Evolutionary conservation across 1,140 invertebrate genomes (phyloP), one percentile per base, ranked within the genome.

Genomic region (Zaprionus tsacasi): DNA sequence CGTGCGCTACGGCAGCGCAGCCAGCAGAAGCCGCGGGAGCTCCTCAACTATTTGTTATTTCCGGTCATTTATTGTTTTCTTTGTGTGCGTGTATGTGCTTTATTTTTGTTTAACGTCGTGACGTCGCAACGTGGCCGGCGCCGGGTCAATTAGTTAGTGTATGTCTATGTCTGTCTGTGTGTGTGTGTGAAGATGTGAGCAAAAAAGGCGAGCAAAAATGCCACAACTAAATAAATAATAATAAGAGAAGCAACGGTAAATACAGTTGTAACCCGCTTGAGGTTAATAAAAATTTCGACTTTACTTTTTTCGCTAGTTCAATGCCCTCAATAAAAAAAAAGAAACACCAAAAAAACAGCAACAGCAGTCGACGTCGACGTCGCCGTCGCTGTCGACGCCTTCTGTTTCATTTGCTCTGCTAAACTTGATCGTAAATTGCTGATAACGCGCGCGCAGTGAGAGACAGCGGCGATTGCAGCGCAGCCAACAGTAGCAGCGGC

Each of bases 201-300:
- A 75, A 76, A 68, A 76, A 66, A 76, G 60, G 48, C 35, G 21
- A 38, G 50, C 60, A 68, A 66, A 76, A 76, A 70, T 40, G 38
- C 45, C 35, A 33, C 66, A 76, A 57, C 45, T 63, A 60, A 66
- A 38, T 61, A 79, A 73, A 79, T 83, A 77, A 21, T 21, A 21
- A 79, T 83, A 65, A 77, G 75, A 77, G 70, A 75, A 40, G 67
- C 70, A 87, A 87, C 82, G 79, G 82, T 86, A 87, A 86, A 82
- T 82, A 87, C 83, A 87, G 82, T 86, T 86, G 82, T 86, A 82
- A 83, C 73, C 81, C 80, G 70, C 80, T 86, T 76, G 79, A 85
- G 71, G 70, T 86, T 82, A 82, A 86, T 81, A 74, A 45, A 73
- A 76, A 56, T 61, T 61, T 55, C 70, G 40, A 74, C 70, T 69